phyloP scores from a whole-genome alignment of 2,888 invertebrate species.

The Monoplex corrugatus region DNA sequence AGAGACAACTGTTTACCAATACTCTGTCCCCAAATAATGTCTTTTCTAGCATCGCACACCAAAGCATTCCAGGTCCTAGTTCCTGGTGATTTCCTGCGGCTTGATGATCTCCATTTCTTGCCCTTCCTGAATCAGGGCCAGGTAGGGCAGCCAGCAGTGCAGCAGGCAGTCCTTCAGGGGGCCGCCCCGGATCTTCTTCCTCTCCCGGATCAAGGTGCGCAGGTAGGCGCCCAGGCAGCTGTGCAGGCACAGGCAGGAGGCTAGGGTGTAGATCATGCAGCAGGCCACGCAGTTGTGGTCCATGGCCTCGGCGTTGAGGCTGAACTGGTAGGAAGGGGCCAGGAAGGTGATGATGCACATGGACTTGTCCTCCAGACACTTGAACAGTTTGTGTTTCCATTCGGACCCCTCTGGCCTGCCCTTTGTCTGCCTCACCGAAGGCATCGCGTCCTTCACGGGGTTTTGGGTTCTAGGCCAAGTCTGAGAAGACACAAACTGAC shows the following conservation, averaged over 20 bases:
- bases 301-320: constrained; percentile 6
- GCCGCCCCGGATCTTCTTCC: background rate
- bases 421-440: no score
- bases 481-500: no score
- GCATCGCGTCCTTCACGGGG: no score
- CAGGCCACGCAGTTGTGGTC: constrained; percentile 10
- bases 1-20: no score
- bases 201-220: background rate
- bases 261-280: background rate
- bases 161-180: background rate
- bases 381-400: background rate
- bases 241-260: background rate
- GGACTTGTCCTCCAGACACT: background rate
- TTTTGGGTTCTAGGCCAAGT: no score
- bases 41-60: no score
- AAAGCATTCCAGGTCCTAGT: no score
- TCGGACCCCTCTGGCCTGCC: background rate
- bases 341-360: background rate
- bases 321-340: background rate
- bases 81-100: background rate
- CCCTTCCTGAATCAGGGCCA: background rate
- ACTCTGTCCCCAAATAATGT: no score
- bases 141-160: background rate
- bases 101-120: background rate
- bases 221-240: background rate